Base-by-base conservation (phyloP, 2,888 invertebrate genomes). In the Ochropleura plecta region DNA sequence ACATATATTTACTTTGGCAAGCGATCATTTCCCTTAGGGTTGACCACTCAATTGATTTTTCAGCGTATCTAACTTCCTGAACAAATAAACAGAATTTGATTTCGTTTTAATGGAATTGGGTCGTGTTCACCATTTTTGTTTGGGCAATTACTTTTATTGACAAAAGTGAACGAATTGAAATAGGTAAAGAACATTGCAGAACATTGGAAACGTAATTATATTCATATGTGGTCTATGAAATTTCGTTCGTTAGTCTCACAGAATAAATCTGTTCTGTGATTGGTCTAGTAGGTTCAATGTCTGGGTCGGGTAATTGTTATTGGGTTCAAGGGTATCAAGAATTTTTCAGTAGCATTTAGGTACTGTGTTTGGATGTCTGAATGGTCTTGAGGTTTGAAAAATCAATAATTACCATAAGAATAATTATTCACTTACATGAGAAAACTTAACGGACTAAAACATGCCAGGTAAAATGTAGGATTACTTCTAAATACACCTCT, bases 41-140 rank as follows among this genome's bases (percentile, higher is more conserved):
- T 76, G 85, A 71, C 82, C 85, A 73, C 63, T 69, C 82, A 77
- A 82, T 82, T 82, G 82, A 82, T 85, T 85, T 84, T 72, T 82
- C 72, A 72, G 46, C 59, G 68, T 81, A 66, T 74, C 84, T 71
- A 84, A 76, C 67, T 81, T 81, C 82, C 82, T 59, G 30, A 55
- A 48, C 82, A 76, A 82, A 82, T 82, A 82, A 81, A 76, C 51
- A 85, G 57, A 63, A 75, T 81, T 67, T 76, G 46, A 81, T 82
- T 81, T 66, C 55, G 53, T 67, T 82, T 63, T 64, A 48, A 81
- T 84, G 51, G 64, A 65, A 68, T 75, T 51, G 69, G 62, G 46
- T 49, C 73, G 40, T 30, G 40, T 64, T 57, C 51, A 62, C 48
- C 51, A 63, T 69, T 53, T 40, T 66, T 82, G 42, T 60, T 81